Base-by-base conservation (phyloP, 2,113 vertebrate genomes). In the Erythrolamprus reginae region DNA sequence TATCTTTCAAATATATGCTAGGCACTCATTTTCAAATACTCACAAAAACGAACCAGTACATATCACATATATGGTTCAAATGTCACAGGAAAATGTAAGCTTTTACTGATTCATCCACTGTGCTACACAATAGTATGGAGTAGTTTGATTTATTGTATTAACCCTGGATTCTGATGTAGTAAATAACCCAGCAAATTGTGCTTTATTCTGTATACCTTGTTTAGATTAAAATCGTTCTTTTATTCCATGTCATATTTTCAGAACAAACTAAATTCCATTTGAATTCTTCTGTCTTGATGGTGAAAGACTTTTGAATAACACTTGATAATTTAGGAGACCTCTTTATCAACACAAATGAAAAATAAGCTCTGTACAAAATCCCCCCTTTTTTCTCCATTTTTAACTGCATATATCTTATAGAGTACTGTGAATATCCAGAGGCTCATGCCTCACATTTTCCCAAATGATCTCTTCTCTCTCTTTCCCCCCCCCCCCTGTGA, bases 361-460 rank as follows among this genome's bases (percentile, higher is more conserved):
- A 21, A 48, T 52, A 17, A 84, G 26, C 9, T 56, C 38, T n/a
- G 26, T 28, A 47, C 17, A 84, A 52, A 89, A 51, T 9, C 19
- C 8, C 56, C 2, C 28, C 21, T 85, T 24, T 9, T 70, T 38
- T n/a, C 53, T 65, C 56, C 21, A 38, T 26, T 26, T 86, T 21
- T 17, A 45, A 24, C 4, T 26, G 51, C 38, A 53, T 47, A 90
- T 5, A n/a, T 13, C 5, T 87, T 77, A 28, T 15, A 10, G 42
- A 83, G 8, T 47, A 15, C 0, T 5, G 83, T 42, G 1, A 17
- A 90, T 0, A 90, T 0, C 19, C 82, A 47, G 38, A 23, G 47
- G 10, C 5, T 92, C 93, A 89, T 94, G 55, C 87, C 90, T 70
- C 56, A 94, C 89, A 86, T 21, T 90, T 93, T 93, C 82, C 93